A percentile compares a stretch with the other conserved stretches of the same genome.
Conservation (phyloP, 2,888 invertebrate species). For the Thymelicus sylvestris region DNA sequence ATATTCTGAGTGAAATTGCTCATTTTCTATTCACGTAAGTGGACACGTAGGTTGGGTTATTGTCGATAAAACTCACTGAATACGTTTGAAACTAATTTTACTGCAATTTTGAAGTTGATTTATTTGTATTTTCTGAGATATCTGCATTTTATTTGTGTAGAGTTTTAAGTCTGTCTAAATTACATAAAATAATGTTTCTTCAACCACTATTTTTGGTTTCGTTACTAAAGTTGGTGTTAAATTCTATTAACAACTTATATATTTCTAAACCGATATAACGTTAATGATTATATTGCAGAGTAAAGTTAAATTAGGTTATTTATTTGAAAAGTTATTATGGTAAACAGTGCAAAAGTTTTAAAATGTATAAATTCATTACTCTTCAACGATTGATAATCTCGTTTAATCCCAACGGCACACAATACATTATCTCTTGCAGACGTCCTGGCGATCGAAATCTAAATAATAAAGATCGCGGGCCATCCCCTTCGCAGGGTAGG, state of each 20-base stretch:
- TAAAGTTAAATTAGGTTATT: too few relatives aligned
- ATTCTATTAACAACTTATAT: too few relatives aligned
- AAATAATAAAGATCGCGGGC: conserved; percentile 80
- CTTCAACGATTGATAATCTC: conserved; percentile 19
- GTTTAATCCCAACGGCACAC: conserved; percentile 19
- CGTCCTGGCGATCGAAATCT: conserved; percentile 72
- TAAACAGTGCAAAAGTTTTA: too few relatives aligned
- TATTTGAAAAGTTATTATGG: too few relatives aligned
- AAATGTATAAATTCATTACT: not conserved
- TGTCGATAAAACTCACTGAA: conserved; percentile 3
- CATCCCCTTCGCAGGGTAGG: conserved; percentile 71
- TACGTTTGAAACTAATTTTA: conserved; percentile 15
- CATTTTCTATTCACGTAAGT: conserved; percentile 33
- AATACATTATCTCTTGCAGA: conserved; percentile 37
- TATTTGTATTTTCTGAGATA: not conserved
- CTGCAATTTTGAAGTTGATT: conserved; percentile 6
- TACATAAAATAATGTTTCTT: too few relatives aligned
- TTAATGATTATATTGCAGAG: too few relatives aligned
- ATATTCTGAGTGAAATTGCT: conserved; percentile 32
- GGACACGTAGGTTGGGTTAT: conserved; percentile 17
- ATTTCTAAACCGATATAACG: too few relatives aligned
- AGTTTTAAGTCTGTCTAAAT: too few relatives aligned
- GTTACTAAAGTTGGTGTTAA: too few relatives aligned
- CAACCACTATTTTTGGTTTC: too few relatives aligned
- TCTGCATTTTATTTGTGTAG: not conserved